phyloP scores from a whole-genome alignment of 2,113 vertebrate species.

The Blennius ocellaris region DNA sequence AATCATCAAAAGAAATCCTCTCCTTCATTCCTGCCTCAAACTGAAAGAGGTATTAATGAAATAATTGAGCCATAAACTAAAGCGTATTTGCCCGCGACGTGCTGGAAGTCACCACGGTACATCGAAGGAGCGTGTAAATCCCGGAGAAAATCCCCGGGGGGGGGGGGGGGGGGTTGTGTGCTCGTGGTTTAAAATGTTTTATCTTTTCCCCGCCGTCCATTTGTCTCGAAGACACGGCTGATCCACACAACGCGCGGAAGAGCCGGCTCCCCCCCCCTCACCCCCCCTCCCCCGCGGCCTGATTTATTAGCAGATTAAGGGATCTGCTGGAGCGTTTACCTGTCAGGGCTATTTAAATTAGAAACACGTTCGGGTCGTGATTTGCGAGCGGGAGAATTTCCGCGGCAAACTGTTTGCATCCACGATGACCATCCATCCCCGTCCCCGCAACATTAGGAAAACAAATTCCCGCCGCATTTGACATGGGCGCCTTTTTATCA shows the following conservation, averaged over 20 bases:
- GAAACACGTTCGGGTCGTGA: constrained; percentile 77
- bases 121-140: constrained; percentile 20
- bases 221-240: constrained; percentile 34
- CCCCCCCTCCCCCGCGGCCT: constrained; percentile 28
- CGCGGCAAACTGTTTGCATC: constrained; percentile 69
- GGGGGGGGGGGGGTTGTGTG: neutral
- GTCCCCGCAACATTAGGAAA: constrained; percentile 79
- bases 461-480: constrained; percentile 67
- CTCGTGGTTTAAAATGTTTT: constrained; percentile 9
- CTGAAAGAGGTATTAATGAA: constrained; percentile 13
- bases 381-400: constrained; percentile 83
- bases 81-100: constrained; percentile 17
- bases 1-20: neutral
- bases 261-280: neutral
- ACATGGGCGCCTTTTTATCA: constrained; percentile 76
- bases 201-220: constrained; percentile 25
- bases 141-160: constrained; percentile 7
- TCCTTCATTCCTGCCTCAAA: neutral
- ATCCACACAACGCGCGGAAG: constrained; percentile 19
- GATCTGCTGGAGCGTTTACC: constrained; percentile 82
- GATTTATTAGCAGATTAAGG: constrained; percentile 85
- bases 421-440: constrained; percentile 64
- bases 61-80: constrained; percentile 33
- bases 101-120: neutral
- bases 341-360: constrained; percentile 84